Conservation (phyloP, 2,797 vertebrate genomes). For the Etheostoma nigrum region DNA sequence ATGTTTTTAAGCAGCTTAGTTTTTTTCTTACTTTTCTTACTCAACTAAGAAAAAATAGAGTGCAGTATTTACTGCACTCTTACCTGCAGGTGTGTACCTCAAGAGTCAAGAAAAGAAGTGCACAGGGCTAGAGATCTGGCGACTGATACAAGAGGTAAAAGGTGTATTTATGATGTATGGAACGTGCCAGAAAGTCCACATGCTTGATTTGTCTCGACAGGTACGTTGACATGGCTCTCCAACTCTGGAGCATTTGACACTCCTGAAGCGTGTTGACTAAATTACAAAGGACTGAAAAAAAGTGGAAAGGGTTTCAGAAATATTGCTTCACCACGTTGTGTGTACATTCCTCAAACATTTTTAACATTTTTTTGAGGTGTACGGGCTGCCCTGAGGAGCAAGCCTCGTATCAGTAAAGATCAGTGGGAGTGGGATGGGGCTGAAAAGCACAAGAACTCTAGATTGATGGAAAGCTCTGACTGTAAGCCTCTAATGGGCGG, state of each 20-base stretch:
- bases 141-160: slow-evolving; percentile 4
- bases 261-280: slow-evolving; percentile 16
- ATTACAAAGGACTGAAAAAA: slow-evolving; percentile 27
- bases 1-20: no score
- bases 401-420: slow-evolving; percentile 21
- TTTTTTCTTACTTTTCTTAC: no score
- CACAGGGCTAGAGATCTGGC: slow-evolving; percentile 4
- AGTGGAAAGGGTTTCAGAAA: slow-evolving; percentile 16
- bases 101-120: background rate
- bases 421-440: slow-evolving; percentile 10
- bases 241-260: slow-evolving; percentile 16
- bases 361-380: slow-evolving; percentile 26
- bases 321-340: slow-evolving; percentile 3
- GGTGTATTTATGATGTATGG: background rate
- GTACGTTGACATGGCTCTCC: slow-evolving; percentile 22
- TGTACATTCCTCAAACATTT: slow-evolving; percentile 30
- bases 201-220: slow-evolving; percentile 47
- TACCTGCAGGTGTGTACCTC: background rate
- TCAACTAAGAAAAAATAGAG: no score
- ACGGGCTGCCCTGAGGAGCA: background rate
- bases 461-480: slow-evolving; percentile 18
- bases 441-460: slow-evolving; percentile 12
- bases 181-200: slow-evolving; percentile 15
- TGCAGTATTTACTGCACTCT: background rate
- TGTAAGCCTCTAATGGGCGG: slow-evolving; percentile 56